phyloP scores from a whole-genome alignment of 2,113 vertebrate genomes.

The Thermophis baileyi region DNA sequence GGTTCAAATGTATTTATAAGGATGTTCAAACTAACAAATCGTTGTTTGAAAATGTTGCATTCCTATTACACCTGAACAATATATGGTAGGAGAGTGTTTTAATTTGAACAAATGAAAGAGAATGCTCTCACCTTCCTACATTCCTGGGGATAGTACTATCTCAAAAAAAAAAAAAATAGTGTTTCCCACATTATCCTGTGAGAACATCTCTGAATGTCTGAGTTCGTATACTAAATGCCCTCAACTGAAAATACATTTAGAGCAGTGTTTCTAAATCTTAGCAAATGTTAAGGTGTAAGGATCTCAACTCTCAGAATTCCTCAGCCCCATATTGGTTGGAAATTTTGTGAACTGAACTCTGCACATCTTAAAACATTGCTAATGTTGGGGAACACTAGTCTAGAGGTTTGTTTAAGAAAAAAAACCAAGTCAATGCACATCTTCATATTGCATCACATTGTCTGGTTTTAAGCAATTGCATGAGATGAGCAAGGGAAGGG shows the following conservation, averaged over 20 bases:
- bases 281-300: neutral
- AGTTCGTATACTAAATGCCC: neutral
- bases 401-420: neutral
- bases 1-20: neutral
- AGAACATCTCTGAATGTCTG: neutral
- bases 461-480: neutral
- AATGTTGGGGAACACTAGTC: neutral
- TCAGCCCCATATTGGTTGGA: neutral
- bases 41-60: neutral
- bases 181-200: neutral
- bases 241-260: neutral
- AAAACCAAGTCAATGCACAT: neutral
- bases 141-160: neutral
- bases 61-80: neutral
- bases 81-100: neutral
- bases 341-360: neutral
- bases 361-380: neutral
- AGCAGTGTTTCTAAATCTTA: neutral
- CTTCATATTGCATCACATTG: neutral
- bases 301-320: neutral
- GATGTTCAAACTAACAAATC: neutral
- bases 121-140: neutral
- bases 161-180: neutral
- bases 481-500: neutral
- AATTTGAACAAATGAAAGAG: neutral